Evolutionary conservation across 2,113 vertebrate species (phyloP).

Genomic region (Junco hyemalis): DNA sequence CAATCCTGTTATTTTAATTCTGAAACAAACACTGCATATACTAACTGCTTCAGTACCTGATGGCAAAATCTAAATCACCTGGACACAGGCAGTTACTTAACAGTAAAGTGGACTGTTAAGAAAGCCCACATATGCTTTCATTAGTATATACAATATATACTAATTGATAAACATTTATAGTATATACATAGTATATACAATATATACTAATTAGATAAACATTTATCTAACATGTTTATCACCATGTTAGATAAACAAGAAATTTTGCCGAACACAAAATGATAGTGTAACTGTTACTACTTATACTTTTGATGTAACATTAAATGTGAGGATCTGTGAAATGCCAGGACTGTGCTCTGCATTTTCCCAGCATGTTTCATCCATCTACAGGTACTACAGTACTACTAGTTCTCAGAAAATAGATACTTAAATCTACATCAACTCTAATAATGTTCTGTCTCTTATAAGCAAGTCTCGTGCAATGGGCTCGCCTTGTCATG

Average conservation of each 20-base stretch:
- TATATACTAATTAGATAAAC: no score
- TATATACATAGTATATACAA: no score
- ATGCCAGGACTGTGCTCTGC: not conserved
- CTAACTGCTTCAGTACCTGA: no score
- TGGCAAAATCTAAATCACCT: no score
- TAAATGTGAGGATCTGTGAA: not conserved
- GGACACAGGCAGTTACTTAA: no score
- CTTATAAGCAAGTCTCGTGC: not conserved
- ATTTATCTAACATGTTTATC: no score
- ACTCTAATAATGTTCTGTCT: not conserved
- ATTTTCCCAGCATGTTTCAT: not conserved
- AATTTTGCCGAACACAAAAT: not conserved
- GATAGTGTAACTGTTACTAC: not conserved
- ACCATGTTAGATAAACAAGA: not conserved
- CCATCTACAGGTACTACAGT: not conserved
- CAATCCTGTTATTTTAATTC: no score
- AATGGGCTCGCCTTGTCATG: not conserved
- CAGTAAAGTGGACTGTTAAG: no score
- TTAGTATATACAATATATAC: not conserved
- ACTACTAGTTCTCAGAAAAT: not conserved
- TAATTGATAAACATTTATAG: no score
- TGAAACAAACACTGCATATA: no score
- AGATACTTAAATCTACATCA: not conserved
- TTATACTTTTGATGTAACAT: not conserved
- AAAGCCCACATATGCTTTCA: not conserved